Conservation (phyloP, 2,113 vertebrate genomes). For the Ophthalmolycus amberensis region DNA sequence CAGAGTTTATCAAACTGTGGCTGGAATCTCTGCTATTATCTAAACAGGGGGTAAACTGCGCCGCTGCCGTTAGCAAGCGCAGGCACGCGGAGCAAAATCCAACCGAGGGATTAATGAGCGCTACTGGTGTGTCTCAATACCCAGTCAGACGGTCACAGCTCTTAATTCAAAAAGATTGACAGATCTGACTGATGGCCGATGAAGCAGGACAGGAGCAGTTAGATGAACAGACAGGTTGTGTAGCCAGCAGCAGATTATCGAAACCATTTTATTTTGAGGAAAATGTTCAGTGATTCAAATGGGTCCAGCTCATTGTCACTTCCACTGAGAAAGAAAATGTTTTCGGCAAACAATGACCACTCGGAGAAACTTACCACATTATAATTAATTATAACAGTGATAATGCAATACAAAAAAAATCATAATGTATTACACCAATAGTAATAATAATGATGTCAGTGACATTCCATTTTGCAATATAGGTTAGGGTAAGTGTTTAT, state of each 20-base stretch:
- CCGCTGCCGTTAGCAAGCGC: constrained; percentile 33
- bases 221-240: neutral
- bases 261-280: too few species aligned
- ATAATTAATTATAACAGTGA: neutral
- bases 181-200: neutral
- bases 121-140: neutral
- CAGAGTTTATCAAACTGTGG: constrained; percentile 77
- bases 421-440: too few species aligned
- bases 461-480: too few species aligned
- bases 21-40: constrained; percentile 66
- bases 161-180: neutral
- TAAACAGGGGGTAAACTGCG: constrained; percentile 59
- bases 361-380: too few species aligned
- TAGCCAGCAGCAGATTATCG: neutral
- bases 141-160: constrained; percentile 2
- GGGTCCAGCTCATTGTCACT: neutral
- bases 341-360: too few species aligned
- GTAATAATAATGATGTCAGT: too few species aligned
- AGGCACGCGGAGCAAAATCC: constrained; percentile 14
- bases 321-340: neutral
- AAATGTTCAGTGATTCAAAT: neutral
- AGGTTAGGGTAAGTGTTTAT: too few species aligned
- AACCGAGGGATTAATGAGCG: neutral
- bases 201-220: neutral
- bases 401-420: neutral